phyloP scores from a whole-genome alignment of 2,113 vertebrate species.

The Origma solitaria region DNA sequence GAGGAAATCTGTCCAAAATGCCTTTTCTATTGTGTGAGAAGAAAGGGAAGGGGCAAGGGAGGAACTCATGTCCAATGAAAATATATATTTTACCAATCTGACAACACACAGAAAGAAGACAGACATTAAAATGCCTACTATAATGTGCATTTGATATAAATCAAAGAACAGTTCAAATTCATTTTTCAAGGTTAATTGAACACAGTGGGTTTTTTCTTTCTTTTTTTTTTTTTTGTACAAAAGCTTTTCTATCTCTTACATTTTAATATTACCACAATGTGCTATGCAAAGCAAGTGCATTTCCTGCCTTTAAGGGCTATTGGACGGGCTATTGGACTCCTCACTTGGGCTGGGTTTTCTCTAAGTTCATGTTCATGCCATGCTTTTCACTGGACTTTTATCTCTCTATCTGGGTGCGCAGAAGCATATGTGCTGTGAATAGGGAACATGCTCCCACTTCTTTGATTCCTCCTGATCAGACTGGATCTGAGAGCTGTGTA shows the following conservation, averaged over 20 bases:
- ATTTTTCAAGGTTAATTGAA: not conserved
- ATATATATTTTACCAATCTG: not conserved
- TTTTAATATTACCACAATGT: not conserved
- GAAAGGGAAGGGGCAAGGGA: not conserved
- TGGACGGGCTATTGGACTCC: not conserved
- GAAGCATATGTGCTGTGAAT: not conserved
- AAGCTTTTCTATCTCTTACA: not conserved
- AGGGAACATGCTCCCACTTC: not conserved
- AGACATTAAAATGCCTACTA: not conserved
- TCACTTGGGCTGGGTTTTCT: not conserved
- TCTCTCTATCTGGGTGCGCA: not conserved
- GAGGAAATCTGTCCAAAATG: not conserved
- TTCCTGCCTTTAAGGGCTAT: not conserved
- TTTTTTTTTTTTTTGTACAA: not conserved
- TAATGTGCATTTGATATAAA: not conserved
- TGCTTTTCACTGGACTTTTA: not conserved
- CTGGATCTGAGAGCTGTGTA: not conserved
- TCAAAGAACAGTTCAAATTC: not conserved
- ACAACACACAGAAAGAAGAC: not conserved
- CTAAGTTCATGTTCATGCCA: not conserved
- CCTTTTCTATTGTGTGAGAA: not conserved
- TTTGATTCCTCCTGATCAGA: not conserved
- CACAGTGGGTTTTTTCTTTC: accelerated
- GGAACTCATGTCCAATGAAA: not conserved
- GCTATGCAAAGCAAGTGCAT: not conserved